phyloP scores from a whole-genome alignment of 2,888 invertebrate genomes.

The Lasioglossum vierecki region DNA sequence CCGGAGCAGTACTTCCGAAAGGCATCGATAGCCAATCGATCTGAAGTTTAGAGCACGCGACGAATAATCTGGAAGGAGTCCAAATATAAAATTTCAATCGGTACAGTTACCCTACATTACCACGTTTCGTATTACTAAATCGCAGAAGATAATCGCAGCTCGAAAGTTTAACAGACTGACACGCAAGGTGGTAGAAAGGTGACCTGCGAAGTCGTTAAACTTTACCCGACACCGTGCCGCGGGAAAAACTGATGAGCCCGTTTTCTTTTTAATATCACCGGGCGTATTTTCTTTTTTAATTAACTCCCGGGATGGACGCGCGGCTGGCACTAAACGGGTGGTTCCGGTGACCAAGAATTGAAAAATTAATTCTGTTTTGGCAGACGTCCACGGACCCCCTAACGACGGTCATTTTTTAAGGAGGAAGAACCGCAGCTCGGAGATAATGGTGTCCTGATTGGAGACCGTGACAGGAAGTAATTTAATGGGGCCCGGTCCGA shows the following conservation, averaged over 20 bases:
- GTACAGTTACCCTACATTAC: too few relatives aligned
- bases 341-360: not conserved
- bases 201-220: not conserved
- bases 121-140: too few relatives aligned
- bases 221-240: not conserved
- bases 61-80: too few relatives aligned
- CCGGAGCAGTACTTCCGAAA: too few relatives aligned
- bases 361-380: slow-evolving; percentile 15
- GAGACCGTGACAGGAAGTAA: slow-evolving; percentile 13
- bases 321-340: not conserved
- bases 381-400: slow-evolving; percentile 1
- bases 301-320: not conserved
- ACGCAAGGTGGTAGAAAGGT: not conserved
- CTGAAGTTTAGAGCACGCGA: too few relatives aligned
- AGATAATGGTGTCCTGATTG: slow-evolving; percentile 21
- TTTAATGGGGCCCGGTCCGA: not conserved
- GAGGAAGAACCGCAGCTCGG: not conserved
- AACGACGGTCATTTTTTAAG: slow-evolving; percentile 10
- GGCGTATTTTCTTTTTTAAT: not conserved
- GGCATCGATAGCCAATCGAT: too few relatives aligned
- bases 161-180: not conserved
- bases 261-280: not conserved
- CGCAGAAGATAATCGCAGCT: not conserved
- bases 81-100: too few relatives aligned
- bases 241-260: not conserved